A percentile compares a stretch with the other conserved stretches of the same genome.
phyloP scores from a whole-genome alignment of 1,140 invertebrate genomes.

The Pseudomyrmex gracilis region DNA sequence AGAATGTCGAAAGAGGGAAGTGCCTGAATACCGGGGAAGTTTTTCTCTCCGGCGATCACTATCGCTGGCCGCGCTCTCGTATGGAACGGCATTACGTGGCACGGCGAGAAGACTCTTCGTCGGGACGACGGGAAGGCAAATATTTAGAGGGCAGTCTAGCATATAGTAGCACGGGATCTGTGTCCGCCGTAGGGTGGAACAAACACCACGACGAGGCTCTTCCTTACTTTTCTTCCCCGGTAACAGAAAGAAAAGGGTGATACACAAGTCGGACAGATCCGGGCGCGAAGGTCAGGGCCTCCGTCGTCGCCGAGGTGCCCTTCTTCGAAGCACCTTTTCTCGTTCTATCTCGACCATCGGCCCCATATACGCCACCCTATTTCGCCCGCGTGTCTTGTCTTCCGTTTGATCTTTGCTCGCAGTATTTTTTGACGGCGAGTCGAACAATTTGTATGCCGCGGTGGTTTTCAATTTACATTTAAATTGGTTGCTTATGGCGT shows the following conservation, averaged over 20 bases:
- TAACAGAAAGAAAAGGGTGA: constrained; percentile 15
- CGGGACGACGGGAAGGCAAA: constrained; percentile 61
- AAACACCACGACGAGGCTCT: constrained; percentile 15
- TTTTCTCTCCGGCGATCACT: constrained; percentile 6
- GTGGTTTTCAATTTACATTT: constrained; percentile 87
- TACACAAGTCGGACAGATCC: constrained; percentile 27
- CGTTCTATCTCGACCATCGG: constrained; percentile 65
- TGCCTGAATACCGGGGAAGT: constrained; percentile 15
- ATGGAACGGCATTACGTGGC: constrained; percentile 21
- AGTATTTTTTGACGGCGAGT: constrained; percentile 86
- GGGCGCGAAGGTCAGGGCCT: constrained; percentile 8
- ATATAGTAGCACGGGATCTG: constrained; percentile 8
- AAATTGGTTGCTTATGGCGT: constrained; percentile 86
- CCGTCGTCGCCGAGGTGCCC: constrained; percentile 3
- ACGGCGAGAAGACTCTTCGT: neutral
- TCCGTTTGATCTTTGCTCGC: constrained; percentile 85
- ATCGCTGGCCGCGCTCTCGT: constrained; percentile 4
- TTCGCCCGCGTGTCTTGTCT: constrained; percentile 80
- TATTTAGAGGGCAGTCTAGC: constrained; percentile 72
- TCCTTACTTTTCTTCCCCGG: neutral
- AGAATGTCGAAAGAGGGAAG: neutral
- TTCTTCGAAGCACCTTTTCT: constrained; percentile 50
- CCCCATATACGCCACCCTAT: constrained; percentile 68
- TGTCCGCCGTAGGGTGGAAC: constrained; percentile 39
- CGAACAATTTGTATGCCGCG: constrained; percentile 86